Base-by-base conservation (phyloP, 2,113 vertebrate species). In the Amazona vittata region DNA sequence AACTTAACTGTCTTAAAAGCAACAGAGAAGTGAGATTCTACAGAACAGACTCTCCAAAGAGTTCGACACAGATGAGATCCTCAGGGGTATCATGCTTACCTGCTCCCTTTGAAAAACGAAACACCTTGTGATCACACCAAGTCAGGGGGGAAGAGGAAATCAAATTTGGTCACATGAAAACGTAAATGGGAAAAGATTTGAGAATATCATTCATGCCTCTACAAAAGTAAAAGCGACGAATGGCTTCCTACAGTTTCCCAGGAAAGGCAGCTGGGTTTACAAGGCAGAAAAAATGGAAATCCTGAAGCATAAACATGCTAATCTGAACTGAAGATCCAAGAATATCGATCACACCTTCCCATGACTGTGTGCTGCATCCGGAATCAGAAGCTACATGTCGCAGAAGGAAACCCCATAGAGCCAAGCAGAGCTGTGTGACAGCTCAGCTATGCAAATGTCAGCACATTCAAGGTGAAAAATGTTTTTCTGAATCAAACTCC, bases 101-200 rank as follows among this genome's bases (percentile, higher is more conserved):
- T 68, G n/a, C 64, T 92, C 60, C 33, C 16, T 24, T 65, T n/a
- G 35, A 53, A 21, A 59, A 59, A 4, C 1, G 4, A 35, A 76
- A 52, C 29, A 7, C 24, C 55, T n/a, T 28, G 1, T 0, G 9
- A 18, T 29, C 68, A 49, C 44, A 63, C 4, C 35, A 33, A 31
- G 14, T 0, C 75, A 52, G 21, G 28, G 8, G 9, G 26, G 3
- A 47, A 81, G 26, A 65, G 8, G 15, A 90, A 57, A 59, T 6
- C 29, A 10, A 76, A 76, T 59, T 11, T 50, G 44, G 39, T n/a
- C 29, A 73, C 22, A 7, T 8, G 20, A 47, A 63, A 68, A 15
- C 0, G 2, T 9, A 22, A 46, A 69, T 21, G 20, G 37, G 11
- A 24, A 44, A 39, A 68, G 22, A 2, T 29, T 1, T 3, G 3